Conservation (phyloP, 2,797 vertebrate species). For the Buphagus erythrorhynchus region DNA sequence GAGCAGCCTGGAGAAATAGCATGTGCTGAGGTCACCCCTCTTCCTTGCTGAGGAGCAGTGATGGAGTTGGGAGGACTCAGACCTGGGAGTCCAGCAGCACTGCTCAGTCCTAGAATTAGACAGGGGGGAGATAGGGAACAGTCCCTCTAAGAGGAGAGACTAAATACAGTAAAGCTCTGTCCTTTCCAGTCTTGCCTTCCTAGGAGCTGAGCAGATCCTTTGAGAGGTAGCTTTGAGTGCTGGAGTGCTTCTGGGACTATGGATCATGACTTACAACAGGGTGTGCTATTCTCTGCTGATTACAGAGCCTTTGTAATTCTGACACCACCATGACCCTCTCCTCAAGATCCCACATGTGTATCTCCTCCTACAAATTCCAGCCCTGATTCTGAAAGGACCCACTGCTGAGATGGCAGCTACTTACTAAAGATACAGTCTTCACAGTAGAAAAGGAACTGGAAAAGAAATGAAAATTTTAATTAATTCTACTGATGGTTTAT, state of each 20-base stretch:
- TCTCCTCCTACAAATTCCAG: not conserved
- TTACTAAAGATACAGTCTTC: not conserved
- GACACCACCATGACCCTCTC: not conserved
- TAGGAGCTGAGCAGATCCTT: not conserved
- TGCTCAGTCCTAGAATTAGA: not conserved
- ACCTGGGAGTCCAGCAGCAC: not conserved
- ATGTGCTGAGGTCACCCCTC: not conserved
- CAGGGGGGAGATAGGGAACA: not conserved
- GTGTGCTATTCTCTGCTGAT: not conserved
- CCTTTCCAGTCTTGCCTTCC: not conserved
- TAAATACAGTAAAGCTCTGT: not conserved
- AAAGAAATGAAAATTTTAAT: not conserved
- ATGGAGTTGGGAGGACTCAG: not conserved
- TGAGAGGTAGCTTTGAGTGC: not conserved
- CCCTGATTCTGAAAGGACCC: not conserved
- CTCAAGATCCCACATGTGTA: not conserved
- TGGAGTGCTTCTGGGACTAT: not conserved
- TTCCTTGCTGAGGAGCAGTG: not conserved
- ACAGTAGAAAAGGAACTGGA: not conserved
- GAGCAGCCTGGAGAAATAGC: not conserved
- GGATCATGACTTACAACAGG: not conserved
- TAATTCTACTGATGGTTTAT: not conserved
- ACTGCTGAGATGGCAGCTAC: not conserved
- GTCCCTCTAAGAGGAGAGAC: not conserved
- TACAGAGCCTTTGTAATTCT: not conserved